A percentile compares a stretch with the other conserved stretches of the same genome.
Conservation (phyloP, 2,797 vertebrate genomes). For the Enteromius paludinosus region DNA sequence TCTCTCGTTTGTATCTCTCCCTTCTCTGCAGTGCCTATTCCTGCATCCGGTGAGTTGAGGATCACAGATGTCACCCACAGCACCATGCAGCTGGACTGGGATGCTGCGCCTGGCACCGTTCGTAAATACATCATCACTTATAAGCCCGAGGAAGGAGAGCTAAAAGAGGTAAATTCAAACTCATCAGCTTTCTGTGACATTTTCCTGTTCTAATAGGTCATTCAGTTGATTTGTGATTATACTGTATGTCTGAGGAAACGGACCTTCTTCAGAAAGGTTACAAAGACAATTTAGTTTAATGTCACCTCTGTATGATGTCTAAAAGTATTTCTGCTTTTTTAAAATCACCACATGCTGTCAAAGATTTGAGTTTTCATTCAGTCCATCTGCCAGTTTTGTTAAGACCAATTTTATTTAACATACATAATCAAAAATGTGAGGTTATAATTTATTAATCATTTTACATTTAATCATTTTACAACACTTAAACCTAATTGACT, state of each 20-base stretch:
- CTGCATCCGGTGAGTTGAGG: conserved; percentile 82
- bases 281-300: neutral
- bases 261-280: neutral
- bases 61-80: conserved; percentile 94
- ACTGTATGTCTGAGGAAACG: too few species aligned
- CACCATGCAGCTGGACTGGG: conserved; percentile 88
- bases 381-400: neutral
- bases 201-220: neutral
- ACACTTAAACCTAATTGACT: neutral
- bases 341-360: neutral
- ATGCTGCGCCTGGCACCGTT: conserved; percentile 88
- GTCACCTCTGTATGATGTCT: neutral
- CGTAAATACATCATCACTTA: conserved; percentile 90
- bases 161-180: conserved; percentile 85
- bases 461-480: neutral
- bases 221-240: neutral
- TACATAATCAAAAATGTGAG: neutral
- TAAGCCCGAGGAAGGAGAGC: conserved; percentile 82
- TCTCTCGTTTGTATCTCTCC: conserved; percentile 28
- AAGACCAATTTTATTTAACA: neutral
- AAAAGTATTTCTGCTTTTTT: neutral
- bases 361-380: neutral
- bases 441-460: neutral
- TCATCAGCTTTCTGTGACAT: neutral
- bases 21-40: conserved; percentile 84